These are phyloP conservation scores for Pilophorus perplexus DNA, from an alignment of 2,888 invertebrate species.

Conservation along the genomic window DNA sequence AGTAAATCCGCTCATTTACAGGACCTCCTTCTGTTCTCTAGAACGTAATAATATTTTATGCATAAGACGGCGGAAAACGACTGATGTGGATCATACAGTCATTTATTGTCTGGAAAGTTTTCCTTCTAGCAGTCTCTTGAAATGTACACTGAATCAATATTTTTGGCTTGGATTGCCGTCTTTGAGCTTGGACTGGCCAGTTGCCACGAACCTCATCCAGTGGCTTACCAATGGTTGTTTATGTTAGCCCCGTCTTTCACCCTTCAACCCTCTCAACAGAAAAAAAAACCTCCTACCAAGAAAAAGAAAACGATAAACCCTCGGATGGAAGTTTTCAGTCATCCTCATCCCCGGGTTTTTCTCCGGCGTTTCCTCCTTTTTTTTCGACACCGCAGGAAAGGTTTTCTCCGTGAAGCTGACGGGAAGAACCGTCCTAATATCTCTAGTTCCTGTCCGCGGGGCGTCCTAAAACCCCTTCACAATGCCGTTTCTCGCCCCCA, in stretches of 20 bases:
- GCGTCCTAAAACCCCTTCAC: slow-evolving; percentile 22
- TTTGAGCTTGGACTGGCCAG: slow-evolving; percentile 10
- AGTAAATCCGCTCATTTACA: no score
- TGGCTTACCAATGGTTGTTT: slow-evolving; percentile 10
- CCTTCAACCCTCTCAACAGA: background rate
- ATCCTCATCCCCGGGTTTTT: slow-evolving; percentile 8
- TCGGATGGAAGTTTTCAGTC: slow-evolving; percentile 14
- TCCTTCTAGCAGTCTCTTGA: no score
- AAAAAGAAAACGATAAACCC: slow-evolving; percentile 16
- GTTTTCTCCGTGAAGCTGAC: background rate
- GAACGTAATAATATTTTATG: no score
- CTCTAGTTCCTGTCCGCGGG: slow-evolving; percentile 25
- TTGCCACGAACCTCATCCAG: slow-evolving; percentile 13
- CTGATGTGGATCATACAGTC: no score
- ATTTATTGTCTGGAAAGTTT: no score
- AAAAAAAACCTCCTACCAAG: background rate
- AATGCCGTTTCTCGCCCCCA: background rate
- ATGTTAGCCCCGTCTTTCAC: background rate
- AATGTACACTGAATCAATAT: no score
- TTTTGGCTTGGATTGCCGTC: slow-evolving; percentile 9
- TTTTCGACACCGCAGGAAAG: background rate
- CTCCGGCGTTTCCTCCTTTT: background rate
- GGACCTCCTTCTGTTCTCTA: no score
- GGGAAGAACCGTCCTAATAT: slow-evolving; percentile 21
- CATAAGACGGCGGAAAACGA: no score